Percentiles rank a stretch among this genome's conserved stretches.
phyloP scores from a whole-genome alignment of 2,888 invertebrate genomes.

The Hemistola chrysoprasaria region DNA sequence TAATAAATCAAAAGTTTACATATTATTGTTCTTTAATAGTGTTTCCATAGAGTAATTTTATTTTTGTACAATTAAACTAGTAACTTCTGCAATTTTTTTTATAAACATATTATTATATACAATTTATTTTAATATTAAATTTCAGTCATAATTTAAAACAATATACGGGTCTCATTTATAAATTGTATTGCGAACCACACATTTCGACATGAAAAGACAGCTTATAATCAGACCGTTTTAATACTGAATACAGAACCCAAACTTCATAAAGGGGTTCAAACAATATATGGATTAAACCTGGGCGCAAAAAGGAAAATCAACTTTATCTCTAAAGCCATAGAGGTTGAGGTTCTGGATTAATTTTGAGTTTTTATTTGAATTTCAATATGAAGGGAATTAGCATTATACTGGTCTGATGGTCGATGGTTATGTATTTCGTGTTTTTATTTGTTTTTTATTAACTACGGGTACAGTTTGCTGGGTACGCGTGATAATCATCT shows the following conservation, averaged over 20 bases:
- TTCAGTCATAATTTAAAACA: background rate
- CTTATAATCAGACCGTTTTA: conserved; percentile 13
- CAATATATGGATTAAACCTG: no score
- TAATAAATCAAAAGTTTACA: no score
- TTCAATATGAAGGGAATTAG: conserved; percentile 41
- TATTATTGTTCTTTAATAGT: no score
- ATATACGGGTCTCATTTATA: conserved; percentile 7
- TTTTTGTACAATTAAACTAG: no score
- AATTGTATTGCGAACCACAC: background rate
- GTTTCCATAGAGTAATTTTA: no score
- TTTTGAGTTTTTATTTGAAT: conserved; percentile 9
- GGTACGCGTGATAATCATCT: background rate
- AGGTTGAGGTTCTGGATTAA: conserved; percentile 1
- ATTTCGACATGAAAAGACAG: background rate
- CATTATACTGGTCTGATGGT: conserved; percentile 30
- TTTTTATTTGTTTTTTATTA: conserved; percentile 22
- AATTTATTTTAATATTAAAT: no score
- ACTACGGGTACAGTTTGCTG: conserved; percentile 3
- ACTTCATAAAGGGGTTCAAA: conserved; percentile 6
- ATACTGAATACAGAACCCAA: conserved; percentile 8
- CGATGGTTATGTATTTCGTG: conserved; percentile 28
- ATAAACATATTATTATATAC: no score
- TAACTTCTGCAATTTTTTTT: no score
- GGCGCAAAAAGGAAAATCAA: background rate
- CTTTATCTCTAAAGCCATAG: conserved; percentile 2